A percentile compares a stretch with the other conserved stretches of the same genome.
Conservation (phyloP, 2,888 invertebrate genomes). For the Parnassius apollo region DNA sequence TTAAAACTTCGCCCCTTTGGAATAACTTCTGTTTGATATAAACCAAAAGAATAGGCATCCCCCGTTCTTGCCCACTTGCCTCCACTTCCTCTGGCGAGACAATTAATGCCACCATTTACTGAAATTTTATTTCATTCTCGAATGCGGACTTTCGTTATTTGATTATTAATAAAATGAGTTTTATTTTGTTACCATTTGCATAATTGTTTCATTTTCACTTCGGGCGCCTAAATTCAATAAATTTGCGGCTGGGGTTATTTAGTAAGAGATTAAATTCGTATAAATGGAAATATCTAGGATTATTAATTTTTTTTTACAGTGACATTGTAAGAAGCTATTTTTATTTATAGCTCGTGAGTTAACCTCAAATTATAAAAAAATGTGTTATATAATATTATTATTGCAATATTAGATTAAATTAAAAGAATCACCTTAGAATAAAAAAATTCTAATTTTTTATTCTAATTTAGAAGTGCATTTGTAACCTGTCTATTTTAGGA, state of each 20-base stretch:
- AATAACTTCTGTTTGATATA: constrained; percentile 76
- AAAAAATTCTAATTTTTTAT: no score
- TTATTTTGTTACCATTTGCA: constrained; percentile 77
- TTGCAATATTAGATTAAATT: no score
- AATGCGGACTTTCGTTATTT: constrained; percentile 73
- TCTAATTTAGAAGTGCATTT: no score
- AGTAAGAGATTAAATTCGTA: constrained; percentile 67
- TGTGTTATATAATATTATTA: no score
- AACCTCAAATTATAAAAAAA: no score
- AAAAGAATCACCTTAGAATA: no score
- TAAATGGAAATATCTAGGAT: constrained; percentile 32
- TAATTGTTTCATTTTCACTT: constrained; percentile 77
- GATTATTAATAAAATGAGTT: constrained; percentile 78
- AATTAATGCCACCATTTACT: constrained; percentile 75
- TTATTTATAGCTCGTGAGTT: no score
- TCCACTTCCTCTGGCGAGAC: constrained; percentile 43
- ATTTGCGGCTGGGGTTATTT: constrained; percentile 55
- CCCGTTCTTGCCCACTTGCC: constrained; percentile 32
- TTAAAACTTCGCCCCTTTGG: constrained; percentile 78
- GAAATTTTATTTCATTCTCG: constrained; percentile 74
- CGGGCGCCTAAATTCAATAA: constrained; percentile 60
- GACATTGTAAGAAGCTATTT: no score
- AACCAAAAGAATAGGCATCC: constrained; percentile 49
- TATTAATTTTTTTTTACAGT: not conserved
- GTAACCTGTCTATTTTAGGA: no score